Evolutionary conservation across 2,113 vertebrate genomes (phyloP).

Genomic region (Gnathonemus echidnorhynchus): DNA sequence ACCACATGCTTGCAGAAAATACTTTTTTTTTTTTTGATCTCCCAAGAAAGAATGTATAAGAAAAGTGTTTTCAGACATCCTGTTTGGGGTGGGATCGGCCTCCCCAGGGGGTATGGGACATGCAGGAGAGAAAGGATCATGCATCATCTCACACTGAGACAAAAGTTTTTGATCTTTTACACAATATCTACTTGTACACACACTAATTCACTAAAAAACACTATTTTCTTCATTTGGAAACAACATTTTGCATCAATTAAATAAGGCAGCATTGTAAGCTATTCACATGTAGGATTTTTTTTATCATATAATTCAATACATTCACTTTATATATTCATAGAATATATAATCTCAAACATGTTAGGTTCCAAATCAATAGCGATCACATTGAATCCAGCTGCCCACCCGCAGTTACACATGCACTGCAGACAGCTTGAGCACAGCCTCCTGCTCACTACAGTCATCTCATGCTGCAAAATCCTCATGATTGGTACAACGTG

Average conservation of each 20-base stretch:
- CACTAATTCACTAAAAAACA: background rate
- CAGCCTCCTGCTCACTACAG: background rate
- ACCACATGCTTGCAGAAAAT: slow-evolving; percentile 40
- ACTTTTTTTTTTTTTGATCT: slow-evolving; percentile 27
- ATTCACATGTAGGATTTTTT: background rate
- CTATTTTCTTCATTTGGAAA: background rate
- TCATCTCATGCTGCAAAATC: background rate
- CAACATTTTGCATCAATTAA: background rate
- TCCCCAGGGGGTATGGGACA: background rate
- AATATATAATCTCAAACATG: too few relatives aligned
- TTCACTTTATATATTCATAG: background rate
- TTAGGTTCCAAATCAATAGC: background rate
- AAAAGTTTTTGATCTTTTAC: background rate
- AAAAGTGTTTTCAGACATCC: slow-evolving; percentile 32
- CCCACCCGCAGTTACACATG: background rate
- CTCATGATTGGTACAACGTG: background rate
- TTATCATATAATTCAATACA: background rate
- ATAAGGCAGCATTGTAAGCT: background rate
- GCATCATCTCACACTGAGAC: background rate
- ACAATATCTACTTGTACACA: background rate
- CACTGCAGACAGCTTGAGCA: background rate
- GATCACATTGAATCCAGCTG: background rate
- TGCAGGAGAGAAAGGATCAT: background rate
- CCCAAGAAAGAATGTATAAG: slow-evolving; percentile 13
- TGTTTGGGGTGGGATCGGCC: slow-evolving; percentile 11